A percentile compares a stretch with the other conserved stretches of the same genome.
Evolutionary conservation across 1,140 invertebrate species (phyloP).

Genomic region (Zaprionus inermis): DNA sequence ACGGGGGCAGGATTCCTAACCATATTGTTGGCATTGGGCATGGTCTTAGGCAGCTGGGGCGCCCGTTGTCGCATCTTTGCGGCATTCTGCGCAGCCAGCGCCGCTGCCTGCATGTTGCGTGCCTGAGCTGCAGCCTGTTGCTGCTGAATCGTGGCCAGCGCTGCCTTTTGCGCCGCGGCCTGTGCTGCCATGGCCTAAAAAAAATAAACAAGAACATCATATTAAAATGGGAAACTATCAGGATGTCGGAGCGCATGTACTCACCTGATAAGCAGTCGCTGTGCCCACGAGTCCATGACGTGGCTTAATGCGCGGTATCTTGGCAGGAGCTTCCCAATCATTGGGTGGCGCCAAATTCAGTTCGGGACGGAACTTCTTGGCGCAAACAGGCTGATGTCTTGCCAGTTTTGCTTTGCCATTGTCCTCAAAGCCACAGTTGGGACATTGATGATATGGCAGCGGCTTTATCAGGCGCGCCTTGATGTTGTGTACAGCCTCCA

Average conservation of each 20-base stretch:
- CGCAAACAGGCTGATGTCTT: constrained; percentile 94
- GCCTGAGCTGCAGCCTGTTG: constrained; percentile 76
- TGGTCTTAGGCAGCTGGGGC: constrained; percentile 59
- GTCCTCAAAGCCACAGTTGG: constrained; percentile 97
- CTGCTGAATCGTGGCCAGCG: constrained; percentile 77
- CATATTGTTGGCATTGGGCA: constrained; percentile 52
- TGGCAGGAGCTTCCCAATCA: constrained; percentile 96
- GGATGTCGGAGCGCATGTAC: neutral
- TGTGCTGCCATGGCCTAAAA: constrained; percentile 83
- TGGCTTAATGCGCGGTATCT: constrained; percentile 88
- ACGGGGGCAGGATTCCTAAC: constrained; percentile 66
- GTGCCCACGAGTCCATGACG: constrained; percentile 82
- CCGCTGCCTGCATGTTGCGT: constrained; percentile 78
- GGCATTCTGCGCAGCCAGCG: constrained; percentile 78
- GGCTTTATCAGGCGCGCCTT: constrained; percentile 93
- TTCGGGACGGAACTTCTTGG: constrained; percentile 95
- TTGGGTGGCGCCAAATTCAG: constrained; percentile 92
- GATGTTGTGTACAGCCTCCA: constrained; percentile 94
- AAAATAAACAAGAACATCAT: neutral
- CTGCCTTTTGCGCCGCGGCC: constrained; percentile 82
- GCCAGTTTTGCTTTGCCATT: constrained; percentile 97
- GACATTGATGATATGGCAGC: constrained; percentile 95
- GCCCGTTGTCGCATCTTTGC: constrained; percentile 76
- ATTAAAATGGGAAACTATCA: neutral
- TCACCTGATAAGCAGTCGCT: constrained; percentile 83